These are phyloP conservation scores for Acleris emargana DNA, from an alignment of 2,888 invertebrate species.

Conservation along the genomic window DNA sequence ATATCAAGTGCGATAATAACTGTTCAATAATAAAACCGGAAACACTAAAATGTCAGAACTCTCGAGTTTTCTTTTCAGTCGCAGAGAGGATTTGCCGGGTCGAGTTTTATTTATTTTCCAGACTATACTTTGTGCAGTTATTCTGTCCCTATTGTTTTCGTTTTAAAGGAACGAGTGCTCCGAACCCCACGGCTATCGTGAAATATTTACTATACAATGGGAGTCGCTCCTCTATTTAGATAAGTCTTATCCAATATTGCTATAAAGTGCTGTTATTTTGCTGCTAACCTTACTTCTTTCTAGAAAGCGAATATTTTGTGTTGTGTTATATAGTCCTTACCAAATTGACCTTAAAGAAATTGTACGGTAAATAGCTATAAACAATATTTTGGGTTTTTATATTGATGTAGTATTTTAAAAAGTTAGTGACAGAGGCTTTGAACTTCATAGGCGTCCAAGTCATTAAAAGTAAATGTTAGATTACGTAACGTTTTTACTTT, in stretches of 20 bases:
- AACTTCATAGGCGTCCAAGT: too few relatives aligned
- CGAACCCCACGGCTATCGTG: slow-evolving; percentile 41
- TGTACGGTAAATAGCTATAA: neutral
- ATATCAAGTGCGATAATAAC: slow-evolving; percentile 11
- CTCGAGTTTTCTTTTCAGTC: slow-evolving; percentile 46
- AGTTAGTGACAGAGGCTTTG: too few relatives aligned
- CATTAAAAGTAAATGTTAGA: too few relatives aligned
- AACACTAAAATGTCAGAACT: slow-evolving; percentile 49
- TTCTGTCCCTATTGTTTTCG: slow-evolving; percentile 48
- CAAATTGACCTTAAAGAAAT: neutral
- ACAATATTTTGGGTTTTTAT: too few relatives aligned
- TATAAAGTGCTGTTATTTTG: neutral
- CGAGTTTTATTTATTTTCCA: slow-evolving; percentile 27
- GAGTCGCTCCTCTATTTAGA: slow-evolving; percentile 18
- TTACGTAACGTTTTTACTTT: too few relatives aligned
- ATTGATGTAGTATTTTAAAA: too few relatives aligned
- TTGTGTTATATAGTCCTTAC: neutral
- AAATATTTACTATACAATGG: slow-evolving; percentile 46
- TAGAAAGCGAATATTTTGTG: neutral
- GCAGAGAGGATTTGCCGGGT: slow-evolving; percentile 42
- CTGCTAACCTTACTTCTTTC: neutral
- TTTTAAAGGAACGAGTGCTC: slow-evolving; percentile 48
- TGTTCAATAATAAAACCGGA: slow-evolving; percentile 33
- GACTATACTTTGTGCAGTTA: slow-evolving; percentile 18
- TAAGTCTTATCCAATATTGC: slow-evolving; percentile 1